Conservation (phyloP, 2,888 invertebrate species). For the Piscicola geometra region DNA sequence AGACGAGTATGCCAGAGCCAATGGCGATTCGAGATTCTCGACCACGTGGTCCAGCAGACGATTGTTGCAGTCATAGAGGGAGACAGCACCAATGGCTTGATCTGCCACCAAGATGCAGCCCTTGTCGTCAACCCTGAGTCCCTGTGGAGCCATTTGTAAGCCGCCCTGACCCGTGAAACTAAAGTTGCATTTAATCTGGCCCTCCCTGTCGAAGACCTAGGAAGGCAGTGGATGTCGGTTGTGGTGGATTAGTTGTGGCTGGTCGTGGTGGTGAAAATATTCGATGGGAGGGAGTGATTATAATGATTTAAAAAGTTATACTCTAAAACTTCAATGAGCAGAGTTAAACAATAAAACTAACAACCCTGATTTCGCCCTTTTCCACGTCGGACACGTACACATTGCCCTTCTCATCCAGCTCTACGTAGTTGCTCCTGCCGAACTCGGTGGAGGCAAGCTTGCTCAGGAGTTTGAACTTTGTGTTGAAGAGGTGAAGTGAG, state of each 20-base stretch:
- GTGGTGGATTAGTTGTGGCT: background rate
- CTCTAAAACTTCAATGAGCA: no score
- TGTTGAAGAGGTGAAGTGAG: conserved; percentile 6
- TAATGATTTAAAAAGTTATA: no score
- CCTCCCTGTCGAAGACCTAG: background rate
- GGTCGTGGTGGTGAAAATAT: background rate
- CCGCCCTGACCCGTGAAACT: background rate
- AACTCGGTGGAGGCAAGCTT: background rate
- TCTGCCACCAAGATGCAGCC: background rate
- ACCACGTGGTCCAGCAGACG: background rate
- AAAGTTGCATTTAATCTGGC: background rate
- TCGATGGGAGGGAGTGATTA: background rate
- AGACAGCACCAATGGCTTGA: background rate
- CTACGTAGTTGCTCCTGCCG: conserved; percentile 2
- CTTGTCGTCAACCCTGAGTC: background rate
- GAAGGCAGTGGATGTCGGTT: no score
- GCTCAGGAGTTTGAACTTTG: background rate
- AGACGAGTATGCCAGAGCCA: conserved; percentile 3
- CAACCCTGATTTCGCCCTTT: background rate
- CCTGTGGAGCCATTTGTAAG: background rate
- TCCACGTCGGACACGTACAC: background rate
- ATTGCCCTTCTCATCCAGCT: background rate
- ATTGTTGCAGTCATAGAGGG: background rate
- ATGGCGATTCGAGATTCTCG: background rate
- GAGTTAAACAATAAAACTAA: no score